Evolutionary conservation across 2,888 invertebrate genomes (phyloP).

Genomic region (Bellardia bayeri): DNA sequence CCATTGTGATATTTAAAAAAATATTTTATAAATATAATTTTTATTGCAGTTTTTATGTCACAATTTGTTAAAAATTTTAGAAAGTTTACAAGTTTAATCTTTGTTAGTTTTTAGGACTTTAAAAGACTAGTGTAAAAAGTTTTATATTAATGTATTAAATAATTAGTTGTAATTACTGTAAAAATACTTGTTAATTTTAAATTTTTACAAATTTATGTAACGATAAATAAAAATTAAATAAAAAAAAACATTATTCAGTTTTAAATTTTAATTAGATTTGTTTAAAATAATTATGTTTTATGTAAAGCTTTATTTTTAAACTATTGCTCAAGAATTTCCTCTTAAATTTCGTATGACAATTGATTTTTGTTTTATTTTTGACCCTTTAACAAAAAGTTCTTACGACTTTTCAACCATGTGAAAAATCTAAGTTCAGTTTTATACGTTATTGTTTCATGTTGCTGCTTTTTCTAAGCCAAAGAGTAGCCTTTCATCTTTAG

Average conservation of each 20-base stretch:
- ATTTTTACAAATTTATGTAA: constrained; percentile 61
- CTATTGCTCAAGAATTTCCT: neutral
- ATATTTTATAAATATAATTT: constrained; percentile 33
- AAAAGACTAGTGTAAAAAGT: neutral
- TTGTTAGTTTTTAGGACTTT: no score
- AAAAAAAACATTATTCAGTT: neutral
- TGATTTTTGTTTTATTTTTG: neutral
- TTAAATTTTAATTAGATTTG: neutral
- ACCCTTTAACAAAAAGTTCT: constrained; percentile 5
- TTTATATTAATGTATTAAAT: constrained; percentile 24
- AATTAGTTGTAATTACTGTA: constrained; percentile 7
- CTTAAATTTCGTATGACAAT: neutral
- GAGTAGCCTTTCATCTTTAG: constrained; percentile 63
- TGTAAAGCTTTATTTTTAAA: neutral
- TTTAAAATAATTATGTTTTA: neutral
- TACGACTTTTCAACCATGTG: constrained; percentile 45
- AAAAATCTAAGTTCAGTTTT: constrained; percentile 13
- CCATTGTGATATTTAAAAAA: constrained; percentile 66
- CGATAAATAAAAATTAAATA: constrained; percentile 11
- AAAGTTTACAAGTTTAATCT: no score
- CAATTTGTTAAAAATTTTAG: constrained; percentile 8
- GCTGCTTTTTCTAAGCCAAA: constrained; percentile 28
- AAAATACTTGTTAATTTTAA: constrained; percentile 27
- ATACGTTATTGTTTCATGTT: neutral
- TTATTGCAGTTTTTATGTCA: constrained; percentile 31